Conservation (phyloP, 1,140 invertebrate species). For the Sitophilus oryzae region DNA sequence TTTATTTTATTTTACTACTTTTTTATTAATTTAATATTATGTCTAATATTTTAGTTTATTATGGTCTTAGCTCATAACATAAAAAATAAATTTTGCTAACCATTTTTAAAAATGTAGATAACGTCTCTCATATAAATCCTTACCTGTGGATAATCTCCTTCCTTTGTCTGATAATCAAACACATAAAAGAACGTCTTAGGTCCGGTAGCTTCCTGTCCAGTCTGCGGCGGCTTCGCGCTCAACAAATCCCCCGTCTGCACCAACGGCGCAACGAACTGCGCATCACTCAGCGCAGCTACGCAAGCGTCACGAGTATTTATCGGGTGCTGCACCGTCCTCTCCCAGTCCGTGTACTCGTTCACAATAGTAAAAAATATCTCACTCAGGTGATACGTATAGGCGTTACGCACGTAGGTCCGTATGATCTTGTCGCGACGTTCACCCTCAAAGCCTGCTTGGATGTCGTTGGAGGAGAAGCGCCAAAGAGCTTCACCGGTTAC, state of each 20-base stretch:
- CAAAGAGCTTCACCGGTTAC: constrained; percentile 78
- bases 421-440: constrained; percentile 85
- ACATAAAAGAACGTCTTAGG: constrained; percentile 85
- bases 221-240: constrained; percentile 49
- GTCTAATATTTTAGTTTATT: too few relatives aligned
- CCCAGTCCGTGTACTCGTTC: constrained; percentile 98
- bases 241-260: constrained; percentile 76
- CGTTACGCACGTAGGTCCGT: constrained; percentile 88
- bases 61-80: too few relatives aligned
- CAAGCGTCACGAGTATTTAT: constrained; percentile 89
- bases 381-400: constrained; percentile 89
- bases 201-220: constrained; percentile 47
- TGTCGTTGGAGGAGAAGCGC: constrained; percentile 75
- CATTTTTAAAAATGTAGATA: too few relatives aligned
- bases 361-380: constrained; percentile 95
- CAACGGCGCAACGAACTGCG: constrained; percentile 79
- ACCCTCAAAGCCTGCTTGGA: constrained; percentile 83
- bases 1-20: too few relatives aligned
- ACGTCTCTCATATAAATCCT: too few relatives aligned
- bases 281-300: constrained; percentile 87
- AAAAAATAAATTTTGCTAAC: too few relatives aligned
- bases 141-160: constrained; percentile 84
- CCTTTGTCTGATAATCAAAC: constrained; percentile 88
- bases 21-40: too few relatives aligned
- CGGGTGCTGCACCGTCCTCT: constrained; percentile 83